A percentile compares a stretch with the other conserved stretches of the same genome.
Conservation (phyloP, 2,113 vertebrate species). For the Pagrus major region DNA sequence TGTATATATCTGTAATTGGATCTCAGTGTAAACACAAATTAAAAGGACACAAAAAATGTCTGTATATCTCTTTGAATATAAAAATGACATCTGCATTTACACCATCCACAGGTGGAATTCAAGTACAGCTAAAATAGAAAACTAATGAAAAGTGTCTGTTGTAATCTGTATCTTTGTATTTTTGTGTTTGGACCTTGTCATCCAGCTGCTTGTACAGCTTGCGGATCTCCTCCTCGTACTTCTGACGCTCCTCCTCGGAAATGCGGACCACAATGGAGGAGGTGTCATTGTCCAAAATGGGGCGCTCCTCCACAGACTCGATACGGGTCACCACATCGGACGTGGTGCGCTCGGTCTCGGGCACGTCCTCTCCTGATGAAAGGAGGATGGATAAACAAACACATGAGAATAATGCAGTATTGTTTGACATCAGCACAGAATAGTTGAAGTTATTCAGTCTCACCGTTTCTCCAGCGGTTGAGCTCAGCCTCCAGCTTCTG, state of each 20-base stretch:
- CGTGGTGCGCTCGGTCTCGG: constrained; percentile 88
- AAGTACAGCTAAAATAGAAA: not conserved
- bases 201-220: constrained; percentile 96
- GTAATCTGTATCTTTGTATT: not conserved
- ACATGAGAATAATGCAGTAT: not conserved
- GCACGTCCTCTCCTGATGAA: constrained; percentile 88
- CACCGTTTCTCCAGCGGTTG: constrained; percentile 90
- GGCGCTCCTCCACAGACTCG: constrained; percentile 83
- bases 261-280: constrained; percentile 95
- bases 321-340: constrained; percentile 77
- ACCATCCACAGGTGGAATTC: not conserved
- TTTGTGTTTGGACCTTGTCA: constrained; percentile 88
- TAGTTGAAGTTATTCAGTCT: constrained; percentile 34
- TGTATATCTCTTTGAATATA: not conserved
- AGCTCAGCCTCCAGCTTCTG: constrained; percentile 89
- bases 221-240: constrained; percentile 96
- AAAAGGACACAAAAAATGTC: not conserved
- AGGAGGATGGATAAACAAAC: not conserved
- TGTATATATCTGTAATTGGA: not conserved
- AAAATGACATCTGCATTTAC: not conserved
- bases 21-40: not conserved
- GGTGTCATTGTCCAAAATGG: constrained; percentile 88
- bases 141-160: not conserved
- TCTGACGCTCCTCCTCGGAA: constrained; percentile 92
- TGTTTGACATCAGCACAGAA: not conserved